Evolutionary conservation across 1,140 invertebrate species (phyloP), one percentile per base, ranked within the genome.

Genomic region (Neelides sp.): DNA sequence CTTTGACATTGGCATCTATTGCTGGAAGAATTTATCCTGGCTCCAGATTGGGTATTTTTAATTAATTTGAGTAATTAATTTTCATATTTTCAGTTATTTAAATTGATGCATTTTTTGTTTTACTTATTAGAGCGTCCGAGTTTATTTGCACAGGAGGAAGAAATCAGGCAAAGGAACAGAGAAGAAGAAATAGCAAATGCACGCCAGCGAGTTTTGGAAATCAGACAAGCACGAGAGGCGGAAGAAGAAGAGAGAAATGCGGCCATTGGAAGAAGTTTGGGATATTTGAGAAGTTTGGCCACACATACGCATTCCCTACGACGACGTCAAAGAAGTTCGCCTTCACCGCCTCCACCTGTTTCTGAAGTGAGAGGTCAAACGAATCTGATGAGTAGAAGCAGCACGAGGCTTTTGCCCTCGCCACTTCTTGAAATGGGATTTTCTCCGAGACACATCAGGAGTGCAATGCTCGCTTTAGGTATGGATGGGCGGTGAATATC

Each of bases 381-480:
- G 43, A 22, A 40, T 19, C 19, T 8, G 8, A 10, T n/a, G 7
- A 8, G 10, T 10, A 19, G 35, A 27, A 40, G 40, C 20, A 37
- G 15, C 28, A 42, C 61, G 19, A 35, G 62, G 57, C 19, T 53
- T 8, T 34, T 57, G 1, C 54, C 58, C 0, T 10, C 34, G 15
- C 27, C 56, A 15, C 42, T 59, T 19, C 27, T 61, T 4, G 59
- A 61, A 53, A 61, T 79, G 78, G 78, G 78, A 43, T 80, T 80
- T 62, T 67, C 70, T 5, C 54, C 75, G 13, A 64, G 68, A 40
- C 77, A 78, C 50, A 76, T 79, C 50, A 67, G 73, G 46, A 72
- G 71, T 59, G 78, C 78, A 4, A 68, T 79, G 30, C 55, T 63
- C 43, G 74, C 75, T 40, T 74, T 73, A 50, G 73, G 74, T 68